Evolutionary conservation across 2,888 invertebrate species (phyloP).

Genomic region (Ormyrus nitidulus): DNA sequence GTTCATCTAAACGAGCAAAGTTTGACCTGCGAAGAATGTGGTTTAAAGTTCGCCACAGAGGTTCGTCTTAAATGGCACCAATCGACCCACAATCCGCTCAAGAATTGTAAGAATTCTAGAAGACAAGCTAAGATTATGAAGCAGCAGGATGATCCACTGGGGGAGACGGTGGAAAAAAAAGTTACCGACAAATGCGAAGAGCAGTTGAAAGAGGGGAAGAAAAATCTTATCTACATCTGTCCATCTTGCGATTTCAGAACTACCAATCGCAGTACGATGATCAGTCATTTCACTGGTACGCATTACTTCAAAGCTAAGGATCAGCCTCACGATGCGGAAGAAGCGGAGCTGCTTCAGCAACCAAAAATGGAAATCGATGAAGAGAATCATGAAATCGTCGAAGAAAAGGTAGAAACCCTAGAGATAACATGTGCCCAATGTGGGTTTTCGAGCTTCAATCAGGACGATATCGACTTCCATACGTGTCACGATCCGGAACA

Average conservation of each 20-base stretch:
- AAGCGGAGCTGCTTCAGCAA: not conserved
- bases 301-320: conserved; percentile 12
- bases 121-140: not conserved
- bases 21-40: conserved; percentile 64
- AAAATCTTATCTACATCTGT: conserved; percentile 40
- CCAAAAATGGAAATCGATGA: not conserved
- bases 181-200: not conserved
- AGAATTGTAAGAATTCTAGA: not conserved
- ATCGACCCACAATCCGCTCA: conserved; percentile 43
- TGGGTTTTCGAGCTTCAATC: conserved; percentile 46
- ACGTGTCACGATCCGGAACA: conserved; percentile 38
- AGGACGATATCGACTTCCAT: conserved; percentile 57
- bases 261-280: conserved; percentile 20
- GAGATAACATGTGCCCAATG: conserved; percentile 51
- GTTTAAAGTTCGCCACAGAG: conserved; percentile 64
- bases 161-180: no score
- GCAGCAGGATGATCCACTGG: no score
- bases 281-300: conserved; percentile 25
- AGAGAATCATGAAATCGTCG: conserved; percentile 9
- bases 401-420: conserved; percentile 7
- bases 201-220: conserved; percentile 8
- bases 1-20: not conserved
- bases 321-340: not conserved
- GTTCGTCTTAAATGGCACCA: conserved; percentile 31
- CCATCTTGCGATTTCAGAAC: conserved; percentile 51